Conservation (phyloP, 1,140 invertebrate genomes). For the Homalodisca vitripennis region DNA sequence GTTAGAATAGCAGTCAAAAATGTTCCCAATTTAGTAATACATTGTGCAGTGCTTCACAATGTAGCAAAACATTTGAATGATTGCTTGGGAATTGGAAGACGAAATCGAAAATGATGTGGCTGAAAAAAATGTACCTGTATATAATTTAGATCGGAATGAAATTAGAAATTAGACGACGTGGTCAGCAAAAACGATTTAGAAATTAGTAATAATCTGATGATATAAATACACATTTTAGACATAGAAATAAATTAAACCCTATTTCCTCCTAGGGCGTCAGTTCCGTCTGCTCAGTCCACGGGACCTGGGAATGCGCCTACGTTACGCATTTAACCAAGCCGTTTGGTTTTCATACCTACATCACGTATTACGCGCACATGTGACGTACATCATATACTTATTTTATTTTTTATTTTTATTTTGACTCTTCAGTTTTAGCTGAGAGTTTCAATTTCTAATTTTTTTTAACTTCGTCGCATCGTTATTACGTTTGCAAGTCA, state of each 20-base stretch:
- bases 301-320: background rate
- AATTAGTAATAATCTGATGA: slow-evolving; percentile 11
- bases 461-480: background rate
- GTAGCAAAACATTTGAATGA: slow-evolving; percentile 9
- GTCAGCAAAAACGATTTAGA: background rate
- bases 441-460: slow-evolving; percentile 11
- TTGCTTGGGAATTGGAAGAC: background rate
- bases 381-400: background rate
- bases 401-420: background rate
- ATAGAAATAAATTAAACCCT: background rate
- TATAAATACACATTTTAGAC: background rate
- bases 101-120: background rate
- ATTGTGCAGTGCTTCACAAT: slow-evolving; percentile 3
- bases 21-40: slow-evolving; percentile 13
- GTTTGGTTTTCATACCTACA: background rate
- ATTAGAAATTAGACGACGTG: background rate
- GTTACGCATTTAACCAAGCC: background rate
- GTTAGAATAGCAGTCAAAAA: background rate
- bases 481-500: no score
- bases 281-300: background rate
- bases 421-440: slow-evolving; percentile 13
- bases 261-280: background rate
- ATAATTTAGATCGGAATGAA: background rate
- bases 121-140: background rate
- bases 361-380: background rate